Base-by-base conservation (phyloP, 2,797 vertebrate species). In the Chaetodon trifasciatus region DNA sequence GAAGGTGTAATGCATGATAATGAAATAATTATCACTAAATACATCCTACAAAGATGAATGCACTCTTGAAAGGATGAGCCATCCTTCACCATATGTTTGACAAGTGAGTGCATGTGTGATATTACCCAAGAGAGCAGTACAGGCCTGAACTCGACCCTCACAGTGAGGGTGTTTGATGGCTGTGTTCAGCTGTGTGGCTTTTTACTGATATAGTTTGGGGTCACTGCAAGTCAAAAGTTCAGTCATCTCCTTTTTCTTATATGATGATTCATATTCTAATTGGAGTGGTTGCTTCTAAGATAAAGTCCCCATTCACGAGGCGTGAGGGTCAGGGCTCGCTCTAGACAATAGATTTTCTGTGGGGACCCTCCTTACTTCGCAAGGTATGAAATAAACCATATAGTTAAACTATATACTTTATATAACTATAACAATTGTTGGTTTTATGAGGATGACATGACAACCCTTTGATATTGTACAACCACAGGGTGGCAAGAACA, bases 141-240 rank as follows among this genome's bases (percentile, higher is more conserved):
- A 61, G 65, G 53, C 70, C 70, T 78, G 57, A 63, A 46, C 70
- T 52, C 46, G 40, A 74, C 47, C 70, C 35, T 81, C 24, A 62
- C 35, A 32, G 42, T 53, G 39, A 61, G 40, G 53, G 24, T 3
- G 7, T 78, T 44, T 66, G 61, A 67, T 65, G 47, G 53, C 68
- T 76, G 7, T 49, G 61, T 21, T 44, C 23, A 47, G 37, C 47
- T 49, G 44, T 60, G 28, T 19, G 39, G 32, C n/a, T 12, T 57
- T 47, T 74, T 35, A 56, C 50, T 46, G 24, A 39, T 19, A 63
- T 37, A 5, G 37, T 16, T 28, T 72, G 37, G 52, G 50, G 71
- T 71, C 63, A 58, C 28, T 55, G 24, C 56, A 35, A 57, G 61
- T 53, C 65, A 80, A 63, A 73, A 65, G 17, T 46, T 52, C 35